Conservation (phyloP, 2,888 invertebrate genomes). For the Drosophila imparisetae region DNA sequence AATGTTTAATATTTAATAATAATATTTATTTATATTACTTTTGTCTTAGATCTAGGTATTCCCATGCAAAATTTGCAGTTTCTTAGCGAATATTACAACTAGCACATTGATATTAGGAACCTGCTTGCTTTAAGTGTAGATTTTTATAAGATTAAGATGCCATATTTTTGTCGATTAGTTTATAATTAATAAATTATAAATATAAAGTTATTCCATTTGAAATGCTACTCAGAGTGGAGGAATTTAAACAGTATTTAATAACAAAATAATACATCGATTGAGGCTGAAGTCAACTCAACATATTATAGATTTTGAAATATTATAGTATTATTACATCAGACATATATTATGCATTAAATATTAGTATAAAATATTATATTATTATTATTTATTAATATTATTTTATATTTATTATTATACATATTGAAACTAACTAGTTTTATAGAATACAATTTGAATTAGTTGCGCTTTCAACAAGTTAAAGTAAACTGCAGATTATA, state of each 20-base stretch:
- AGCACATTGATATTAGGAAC: not conserved
- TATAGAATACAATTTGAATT: not conserved
- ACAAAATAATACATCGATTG: not conserved
- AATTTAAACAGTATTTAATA: not conserved
- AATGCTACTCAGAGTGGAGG: no score
- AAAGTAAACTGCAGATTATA: not conserved
- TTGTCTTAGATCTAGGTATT: not conserved
- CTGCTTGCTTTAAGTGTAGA: not conserved
- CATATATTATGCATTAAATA: not conserved
- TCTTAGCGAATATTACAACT: no score
- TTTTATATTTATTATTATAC: no score
- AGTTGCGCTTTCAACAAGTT: not conserved
- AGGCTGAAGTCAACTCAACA: not conserved
- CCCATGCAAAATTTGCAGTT: not conserved
- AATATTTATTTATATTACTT: not conserved
- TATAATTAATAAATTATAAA: no score
- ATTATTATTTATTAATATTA: no score
- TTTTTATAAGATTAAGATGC: not conserved
- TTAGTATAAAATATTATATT: no score
- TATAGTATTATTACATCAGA: not conserved
- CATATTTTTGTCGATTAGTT: not conserved
- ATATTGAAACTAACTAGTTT: not conserved
- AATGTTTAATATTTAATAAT: no score
- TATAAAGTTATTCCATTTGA: no score
- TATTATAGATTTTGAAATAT: not conserved